A percentile compares a stretch with the other conserved stretches of the same genome.
phyloP scores from a whole-genome alignment of 2,888 invertebrate genomes.

The Drosophila anceps region DNA sequence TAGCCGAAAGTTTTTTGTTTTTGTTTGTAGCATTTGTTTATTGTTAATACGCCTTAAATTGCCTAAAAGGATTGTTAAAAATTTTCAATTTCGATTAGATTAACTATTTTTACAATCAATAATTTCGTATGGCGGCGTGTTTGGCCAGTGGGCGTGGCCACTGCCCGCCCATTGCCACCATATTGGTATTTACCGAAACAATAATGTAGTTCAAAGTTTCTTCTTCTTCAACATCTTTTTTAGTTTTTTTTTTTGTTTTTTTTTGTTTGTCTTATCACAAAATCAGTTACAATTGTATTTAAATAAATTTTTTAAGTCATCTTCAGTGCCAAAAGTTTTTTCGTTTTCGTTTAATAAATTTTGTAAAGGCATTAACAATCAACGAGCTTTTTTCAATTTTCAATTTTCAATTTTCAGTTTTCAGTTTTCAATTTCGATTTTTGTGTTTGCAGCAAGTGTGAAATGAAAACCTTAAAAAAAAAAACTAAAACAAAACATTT shows the following conservation, averaged over 20 bases:
- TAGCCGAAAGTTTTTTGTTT: conserved; percentile 78
- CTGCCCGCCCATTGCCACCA: conserved; percentile 40
- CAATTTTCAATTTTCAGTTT: conserved; percentile 53
- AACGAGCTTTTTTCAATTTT: conserved; percentile 68
- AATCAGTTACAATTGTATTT: conserved; percentile 86
- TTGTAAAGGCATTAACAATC: conserved; percentile 84
- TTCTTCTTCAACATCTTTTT: conserved; percentile 75
- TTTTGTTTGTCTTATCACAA: conserved; percentile 84
- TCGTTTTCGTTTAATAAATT: conserved; percentile 68
- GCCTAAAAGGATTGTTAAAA: conserved; percentile 77
- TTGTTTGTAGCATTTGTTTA: conserved; percentile 75
- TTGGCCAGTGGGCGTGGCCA: conserved; percentile 31
- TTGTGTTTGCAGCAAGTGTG: conserved; percentile 53
- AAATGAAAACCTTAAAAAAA: conserved; percentile 36
- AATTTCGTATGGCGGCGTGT: conserved; percentile 76
- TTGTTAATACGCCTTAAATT: conserved; percentile 85
- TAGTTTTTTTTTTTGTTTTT: conserved; percentile 31
- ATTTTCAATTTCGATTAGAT: conserved; percentile 54
- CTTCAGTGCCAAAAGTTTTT: conserved; percentile 62
- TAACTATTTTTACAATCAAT: conserved; percentile 81
- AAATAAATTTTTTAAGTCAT: conserved; percentile 70
- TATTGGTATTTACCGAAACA: conserved; percentile 81
- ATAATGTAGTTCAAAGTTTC: conserved; percentile 68
- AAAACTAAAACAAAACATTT: conserved; percentile 41
- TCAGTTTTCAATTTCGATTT: conserved; percentile 56